A percentile compares a stretch with the other conserved stretches of the same genome.
These are phyloP conservation scores for Molossus molossus DNA, from an alignment of 2,797 vertebrate species.

Conservation along the genomic window DNA sequence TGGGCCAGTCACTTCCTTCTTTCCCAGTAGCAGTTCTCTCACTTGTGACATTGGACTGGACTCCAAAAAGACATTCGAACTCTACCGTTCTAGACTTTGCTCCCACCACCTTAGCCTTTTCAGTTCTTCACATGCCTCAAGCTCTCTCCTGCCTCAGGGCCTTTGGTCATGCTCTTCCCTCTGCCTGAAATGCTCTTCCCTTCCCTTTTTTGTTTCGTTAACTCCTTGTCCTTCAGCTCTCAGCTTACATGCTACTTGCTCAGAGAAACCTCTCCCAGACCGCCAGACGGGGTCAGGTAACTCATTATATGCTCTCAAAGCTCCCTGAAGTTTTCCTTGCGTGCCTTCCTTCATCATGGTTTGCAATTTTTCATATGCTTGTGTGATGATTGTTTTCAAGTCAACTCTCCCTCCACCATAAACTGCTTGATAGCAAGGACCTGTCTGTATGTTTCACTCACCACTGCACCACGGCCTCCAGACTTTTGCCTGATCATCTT, in stretches of 20 bases:
- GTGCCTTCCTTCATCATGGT: neutral
- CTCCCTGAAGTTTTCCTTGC: conserved; percentile 40
- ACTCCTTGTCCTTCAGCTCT: neutral
- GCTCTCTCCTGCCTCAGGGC: neutral
- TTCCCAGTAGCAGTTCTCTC: conserved; percentile 29
- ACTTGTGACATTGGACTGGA: neutral
- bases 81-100: neutral
- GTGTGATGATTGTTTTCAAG: conserved; percentile 37
- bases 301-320: neutral
- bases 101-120: conserved; percentile 37
- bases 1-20: conserved; percentile 37
- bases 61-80: neutral
- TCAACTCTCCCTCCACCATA: neutral
- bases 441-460: conserved; percentile 1
- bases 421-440: conserved; percentile 28
- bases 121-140: neutral
- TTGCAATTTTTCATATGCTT: conserved; percentile 27
- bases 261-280: conserved; percentile 38
- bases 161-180: neutral
- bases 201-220: conserved; percentile 20
- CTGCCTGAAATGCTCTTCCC: conserved; percentile 6
- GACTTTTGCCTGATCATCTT: conserved; percentile 10
- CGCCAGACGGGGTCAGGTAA: neutral
- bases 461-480: neutral
- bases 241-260: conserved; percentile 3